phyloP scores from a whole-genome alignment of 2,888 invertebrate species.

The Helleia helle region DNA sequence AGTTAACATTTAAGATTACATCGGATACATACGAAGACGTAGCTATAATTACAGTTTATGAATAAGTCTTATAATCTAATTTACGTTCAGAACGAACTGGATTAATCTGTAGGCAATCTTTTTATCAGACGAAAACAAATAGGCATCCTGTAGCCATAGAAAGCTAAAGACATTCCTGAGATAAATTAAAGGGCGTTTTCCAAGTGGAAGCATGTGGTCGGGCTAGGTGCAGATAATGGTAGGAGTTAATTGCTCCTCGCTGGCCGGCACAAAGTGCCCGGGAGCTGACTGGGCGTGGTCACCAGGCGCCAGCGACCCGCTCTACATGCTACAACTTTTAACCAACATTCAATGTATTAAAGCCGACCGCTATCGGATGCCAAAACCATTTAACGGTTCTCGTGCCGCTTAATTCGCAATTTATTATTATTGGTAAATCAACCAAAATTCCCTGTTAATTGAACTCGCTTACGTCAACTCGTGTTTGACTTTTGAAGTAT shows the following conservation, averaged over 20 bases:
- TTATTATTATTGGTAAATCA: slow-evolving; percentile 63
- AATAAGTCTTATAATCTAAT: slow-evolving; percentile 11
- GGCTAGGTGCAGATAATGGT: slow-evolving; percentile 30
- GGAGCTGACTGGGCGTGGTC: slow-evolving; percentile 47
- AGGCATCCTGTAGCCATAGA: slow-evolving; percentile 20
- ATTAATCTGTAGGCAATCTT: slow-evolving; percentile 12
- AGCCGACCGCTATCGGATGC: slow-evolving; percentile 39
- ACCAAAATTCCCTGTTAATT: slow-evolving; percentile 57
- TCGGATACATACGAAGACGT: neutral
- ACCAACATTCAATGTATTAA: slow-evolving; percentile 54
- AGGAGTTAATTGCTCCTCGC: slow-evolving; percentile 35
- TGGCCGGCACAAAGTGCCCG: slow-evolving; percentile 39
- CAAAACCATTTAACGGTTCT: slow-evolving; percentile 59
- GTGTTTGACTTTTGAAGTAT: neutral
- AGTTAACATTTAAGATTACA: neutral
- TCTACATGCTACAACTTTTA: slow-evolving; percentile 37
- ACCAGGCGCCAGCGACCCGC: slow-evolving; percentile 53
- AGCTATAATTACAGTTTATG: neutral
- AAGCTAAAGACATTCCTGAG: slow-evolving; percentile 25
- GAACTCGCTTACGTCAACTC: slow-evolving; percentile 40
- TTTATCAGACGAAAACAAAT: slow-evolving; percentile 22
- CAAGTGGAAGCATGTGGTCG: slow-evolving; percentile 37
- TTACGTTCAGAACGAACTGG: slow-evolving; percentile 9
- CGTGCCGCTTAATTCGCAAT: slow-evolving; percentile 53
- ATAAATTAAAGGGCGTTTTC: slow-evolving; percentile 36